Percentiles rank a stretch among this genome's conserved stretches.
Conservation (phyloP, 2,797 vertebrate species). For the Lepilemur ruficaudatus region DNA sequence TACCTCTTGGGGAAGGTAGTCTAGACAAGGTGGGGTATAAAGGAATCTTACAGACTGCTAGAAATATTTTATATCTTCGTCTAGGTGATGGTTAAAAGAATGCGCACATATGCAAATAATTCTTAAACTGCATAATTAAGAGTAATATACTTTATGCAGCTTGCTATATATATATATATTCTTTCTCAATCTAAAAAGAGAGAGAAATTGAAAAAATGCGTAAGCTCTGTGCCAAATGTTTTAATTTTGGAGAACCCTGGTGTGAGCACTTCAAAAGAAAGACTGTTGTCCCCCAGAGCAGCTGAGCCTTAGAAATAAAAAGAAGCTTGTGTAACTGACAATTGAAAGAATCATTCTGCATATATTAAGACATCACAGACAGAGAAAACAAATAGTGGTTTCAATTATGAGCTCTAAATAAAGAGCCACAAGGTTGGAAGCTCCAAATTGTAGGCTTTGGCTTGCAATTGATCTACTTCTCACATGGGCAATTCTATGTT, state of each 20-base stretch:
- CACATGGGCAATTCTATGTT: not conserved
- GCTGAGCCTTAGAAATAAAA: conserved; percentile 69
- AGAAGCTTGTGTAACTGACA: conserved; percentile 66
- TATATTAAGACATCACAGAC: conserved; percentile 73
- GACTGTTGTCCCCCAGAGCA: conserved; percentile 59
- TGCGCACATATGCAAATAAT: not conserved
- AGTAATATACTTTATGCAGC: not conserved
- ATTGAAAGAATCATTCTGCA: conserved; percentile 64
- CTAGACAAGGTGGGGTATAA: not conserved
- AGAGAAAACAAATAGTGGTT: conserved; percentile 65
- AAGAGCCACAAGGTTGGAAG: conserved; percentile 49
- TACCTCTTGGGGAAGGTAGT: not conserved
- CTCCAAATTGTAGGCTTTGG: conserved; percentile 23
- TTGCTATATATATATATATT: not conserved
- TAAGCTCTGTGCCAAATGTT: not conserved
- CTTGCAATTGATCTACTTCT: conserved; percentile 50
- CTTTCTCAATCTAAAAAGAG: conserved; percentile 5
- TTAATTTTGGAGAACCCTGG: conserved; percentile 40
- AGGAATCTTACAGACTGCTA: not conserved
- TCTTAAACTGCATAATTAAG: not conserved
- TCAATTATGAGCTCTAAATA: conserved; percentile 72
- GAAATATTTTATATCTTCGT: not conserved
- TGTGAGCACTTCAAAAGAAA: conserved; percentile 68
- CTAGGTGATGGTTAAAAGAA: not conserved
- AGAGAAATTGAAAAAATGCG: not conserved